Conservation (phyloP, 2,888 invertebrate genomes). For the Tenthredo distinguenda region DNA sequence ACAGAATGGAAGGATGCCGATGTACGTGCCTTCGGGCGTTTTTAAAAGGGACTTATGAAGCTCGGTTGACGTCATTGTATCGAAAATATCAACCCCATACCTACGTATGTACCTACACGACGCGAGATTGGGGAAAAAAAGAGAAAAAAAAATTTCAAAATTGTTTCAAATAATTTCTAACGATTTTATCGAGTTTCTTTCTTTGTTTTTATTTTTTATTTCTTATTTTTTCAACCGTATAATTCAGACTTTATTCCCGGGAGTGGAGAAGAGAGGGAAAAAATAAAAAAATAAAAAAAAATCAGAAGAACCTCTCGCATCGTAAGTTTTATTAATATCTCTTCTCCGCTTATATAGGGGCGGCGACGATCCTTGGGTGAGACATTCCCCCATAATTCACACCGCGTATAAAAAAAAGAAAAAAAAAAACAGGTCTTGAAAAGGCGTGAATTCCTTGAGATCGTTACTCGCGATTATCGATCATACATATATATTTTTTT, state of each 20-base stretch:
- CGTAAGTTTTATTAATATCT: constrained; percentile 13
- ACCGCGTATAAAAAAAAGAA: background rate
- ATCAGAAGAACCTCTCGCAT: background rate
- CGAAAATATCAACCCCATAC: background rate
- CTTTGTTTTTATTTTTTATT: background rate
- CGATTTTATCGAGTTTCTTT: background rate
- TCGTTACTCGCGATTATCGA: constrained; percentile 19
- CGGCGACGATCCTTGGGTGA: background rate
- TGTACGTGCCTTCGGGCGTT: background rate
- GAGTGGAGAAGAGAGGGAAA: background rate
- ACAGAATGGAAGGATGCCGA: constrained; percentile 10
- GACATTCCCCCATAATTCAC: constrained; percentile 8
- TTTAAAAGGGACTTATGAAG: background rate
- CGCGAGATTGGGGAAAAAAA: no score
- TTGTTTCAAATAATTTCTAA: background rate
- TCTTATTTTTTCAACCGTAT: background rate
- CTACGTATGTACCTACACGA: background rate
- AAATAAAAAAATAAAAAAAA: background rate
- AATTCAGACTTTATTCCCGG: background rate
- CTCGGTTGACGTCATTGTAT: background rate
- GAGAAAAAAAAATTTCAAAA: background rate
- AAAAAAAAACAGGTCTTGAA: background rate
- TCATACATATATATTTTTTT: background rate
- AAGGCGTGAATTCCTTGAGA: background rate
- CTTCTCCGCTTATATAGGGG: background rate